Base-by-base conservation (phyloP, 2,113 vertebrate genomes). In the Aix galericulata region DNA sequence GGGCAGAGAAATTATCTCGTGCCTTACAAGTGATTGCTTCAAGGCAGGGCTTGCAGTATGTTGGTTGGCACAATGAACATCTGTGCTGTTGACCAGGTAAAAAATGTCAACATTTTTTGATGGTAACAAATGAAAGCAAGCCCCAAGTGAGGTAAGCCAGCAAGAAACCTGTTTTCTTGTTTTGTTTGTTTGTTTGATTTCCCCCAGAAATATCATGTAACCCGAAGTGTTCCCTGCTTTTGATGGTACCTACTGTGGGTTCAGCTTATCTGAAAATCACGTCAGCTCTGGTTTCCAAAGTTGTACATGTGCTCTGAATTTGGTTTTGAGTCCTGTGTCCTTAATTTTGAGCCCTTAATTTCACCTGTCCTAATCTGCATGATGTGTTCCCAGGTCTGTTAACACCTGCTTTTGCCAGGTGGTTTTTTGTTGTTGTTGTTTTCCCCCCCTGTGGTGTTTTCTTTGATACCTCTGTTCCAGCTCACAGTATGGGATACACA, bases 21-120 rank as follows among this genome's bases (percentile, higher is more conserved):
- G 93, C 94, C 91, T 95, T 77, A 66, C 71, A 56, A 93, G 55
- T 8, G 75, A 74, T 85, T 93, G 82, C 93, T 95, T 80, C 94
- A 94, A 92, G 84, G 84, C 67, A 91, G 55, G 25, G 71, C 87
- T 95, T 95, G 78, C 84, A 80, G 69, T 62, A 79, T 0, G 0
- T 31, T 78, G 82, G 44, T 72, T 88, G 68, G 90, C 86, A 88
- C 59, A 44, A 9, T 1, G 16, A 82, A 32, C 80, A 80, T 18
- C 79, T 74, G 15, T 59, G 92, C 76, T 77, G 40, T 85, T 71
- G 55, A 50, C 58, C 59, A 71, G 72, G 72, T 40, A 56, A 58
- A 81, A 91, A 86, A 50, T 34, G 60, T 40, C 31, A 63, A 40
- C 34, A 11, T 25, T 50, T 50, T 50, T 50, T 50, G 21, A 50